Percentiles rank a stretch among this genome's conserved stretches.
Evolutionary conservation across 2,113 vertebrate species (phyloP).

Genomic region (Calyptomena viridis): DNA sequence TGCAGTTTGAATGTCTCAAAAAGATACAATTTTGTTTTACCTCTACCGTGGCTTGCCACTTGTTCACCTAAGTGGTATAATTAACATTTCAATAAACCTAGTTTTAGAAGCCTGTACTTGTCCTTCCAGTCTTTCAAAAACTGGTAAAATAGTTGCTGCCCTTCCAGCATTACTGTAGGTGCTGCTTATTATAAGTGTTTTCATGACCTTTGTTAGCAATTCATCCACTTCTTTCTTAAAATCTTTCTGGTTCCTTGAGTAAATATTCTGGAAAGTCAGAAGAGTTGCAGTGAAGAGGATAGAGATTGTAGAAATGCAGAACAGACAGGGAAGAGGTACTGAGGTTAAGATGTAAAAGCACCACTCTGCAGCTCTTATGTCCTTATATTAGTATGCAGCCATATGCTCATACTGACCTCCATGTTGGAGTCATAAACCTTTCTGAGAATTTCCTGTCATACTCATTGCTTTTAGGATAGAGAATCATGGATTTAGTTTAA

Average conservation of each 20-base stretch:
- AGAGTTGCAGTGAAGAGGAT: background rate
- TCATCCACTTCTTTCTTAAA: background rate
- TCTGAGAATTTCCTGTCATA: background rate
- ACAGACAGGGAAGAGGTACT: background rate
- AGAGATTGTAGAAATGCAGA: background rate
- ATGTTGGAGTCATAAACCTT: background rate
- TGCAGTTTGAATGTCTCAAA: background rate
- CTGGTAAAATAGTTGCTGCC: background rate
- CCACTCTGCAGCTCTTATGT: background rate
- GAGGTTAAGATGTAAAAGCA: background rate
- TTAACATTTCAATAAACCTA: background rate
- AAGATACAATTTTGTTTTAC: background rate
- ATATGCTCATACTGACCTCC: background rate
- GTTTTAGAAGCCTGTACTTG: background rate
- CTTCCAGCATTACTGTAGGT: background rate
- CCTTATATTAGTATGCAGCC: background rate
- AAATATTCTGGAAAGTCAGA: background rate
- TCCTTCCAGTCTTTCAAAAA: background rate
- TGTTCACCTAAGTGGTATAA: background rate
- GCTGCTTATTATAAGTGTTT: background rate
- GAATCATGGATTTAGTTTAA: background rate
- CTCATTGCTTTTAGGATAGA: background rate
- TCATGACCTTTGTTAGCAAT: background rate
- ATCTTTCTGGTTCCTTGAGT: background rate
- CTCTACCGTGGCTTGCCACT: background rate